Evolutionary conservation across 2,113 vertebrate genomes (phyloP), one percentile per base, ranked within the genome.

Genomic region (Ciconia maguari): DNA sequence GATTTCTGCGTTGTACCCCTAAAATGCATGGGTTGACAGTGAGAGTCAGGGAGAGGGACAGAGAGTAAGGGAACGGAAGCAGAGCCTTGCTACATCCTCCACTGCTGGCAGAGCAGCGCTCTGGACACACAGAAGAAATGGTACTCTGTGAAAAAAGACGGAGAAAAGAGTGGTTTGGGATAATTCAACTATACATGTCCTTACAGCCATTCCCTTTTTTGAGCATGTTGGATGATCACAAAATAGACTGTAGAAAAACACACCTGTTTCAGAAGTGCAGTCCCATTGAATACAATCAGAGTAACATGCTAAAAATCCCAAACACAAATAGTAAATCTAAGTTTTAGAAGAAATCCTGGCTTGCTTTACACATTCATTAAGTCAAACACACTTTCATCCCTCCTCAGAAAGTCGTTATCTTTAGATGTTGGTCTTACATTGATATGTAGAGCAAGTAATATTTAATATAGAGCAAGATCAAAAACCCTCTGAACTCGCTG

Each of bases 141-240:
- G 17, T 16, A 11, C 16, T 70, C 10, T 30, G 3, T 54, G 51
- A 11, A 32, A 76, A 78, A 49, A 34, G 9, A 14, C 15, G 54
- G 70, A 46, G 21, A 27, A 65, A 30, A 7, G 36, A 41, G 2
- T 41, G 21, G 12, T 58, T 77, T 72, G n/a, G 25, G 11, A 24
- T 24, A 69, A 64, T 90, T 64, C 30, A 44, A 1, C 14, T 18
- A 2, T 7, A 16, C 3, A 8, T 0, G 0, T 62, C 82, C 20
- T 75, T 49, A 24, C 0, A 54, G 27, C 6, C 4, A 16, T 75
- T 86, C 25, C 22, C 16, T 64, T 76, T 76, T 44, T 36, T 55
- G n/a, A 51, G 7, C 6, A 5, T 9, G n/a, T 36, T 72, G 42
- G 13, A 41, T n/a, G n/a, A 13, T 38, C 32, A 12, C 6, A 89